Base-by-base conservation (phyloP, 92 coral and sea anemone species). In the Micromussa lordhowensis region DNA sequence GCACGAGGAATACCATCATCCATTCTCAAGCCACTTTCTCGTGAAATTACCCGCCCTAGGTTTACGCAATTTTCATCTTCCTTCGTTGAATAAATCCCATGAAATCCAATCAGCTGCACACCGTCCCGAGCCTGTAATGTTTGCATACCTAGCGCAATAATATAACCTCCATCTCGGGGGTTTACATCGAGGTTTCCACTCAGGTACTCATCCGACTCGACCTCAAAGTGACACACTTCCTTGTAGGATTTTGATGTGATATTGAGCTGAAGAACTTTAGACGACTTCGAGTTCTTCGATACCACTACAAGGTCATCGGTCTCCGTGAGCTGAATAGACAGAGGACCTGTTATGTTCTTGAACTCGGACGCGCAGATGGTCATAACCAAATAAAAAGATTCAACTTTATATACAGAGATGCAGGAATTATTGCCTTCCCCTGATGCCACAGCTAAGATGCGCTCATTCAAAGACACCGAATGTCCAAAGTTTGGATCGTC, bases 1-100 rank as follows among this genome's bases (percentile, higher is more conserved):
- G 97, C 94, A 12, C 98, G 86, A 22, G 93, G 94, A 40, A 87
- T 53, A 0, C 98, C 99, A 79, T 98, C 96, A 80, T 98, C 98
- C 48, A 93, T 84, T 22, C 98, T 94, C 32, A 91, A 79, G 35
- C 87, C 90, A 80, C 93, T 86, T 88, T 92, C 96, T 64, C 96
- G 89, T 15, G 98, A 83, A 18, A 95, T 17, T 40, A 94, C 95
- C 54, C 95, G 77, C 51, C 97, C 99, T 7, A 98, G 81, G 48
- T 91, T 88, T 28, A 84, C 74, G 83, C 99, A 98, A 28, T 83
- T 85, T 17, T 91, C 94, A 14, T 38, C 71, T 26, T 86, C 53
- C 28, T 78, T 30, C 57, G 30, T 59, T 64, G 83, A 18, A 61
- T 91, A 95, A 4, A 79, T 63, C 12, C 96, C 96, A 64, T 91